A percentile compares a stretch with the other conserved stretches of the same genome.
Evolutionary conservation across 2,113 vertebrate genomes (phyloP).

Genomic region (Pteronura brasiliensis): DNA sequence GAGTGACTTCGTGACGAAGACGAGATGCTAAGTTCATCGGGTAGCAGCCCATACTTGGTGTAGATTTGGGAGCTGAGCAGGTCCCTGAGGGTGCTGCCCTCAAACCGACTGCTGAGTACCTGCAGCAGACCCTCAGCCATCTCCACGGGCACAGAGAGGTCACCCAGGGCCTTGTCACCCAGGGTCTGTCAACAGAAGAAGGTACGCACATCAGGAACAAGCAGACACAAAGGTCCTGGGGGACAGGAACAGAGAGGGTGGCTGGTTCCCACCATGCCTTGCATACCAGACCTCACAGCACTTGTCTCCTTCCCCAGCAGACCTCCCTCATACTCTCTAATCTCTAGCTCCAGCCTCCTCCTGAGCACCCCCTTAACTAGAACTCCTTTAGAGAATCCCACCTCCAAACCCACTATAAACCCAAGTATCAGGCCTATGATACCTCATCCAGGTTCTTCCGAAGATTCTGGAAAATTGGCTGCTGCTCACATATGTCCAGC

Average conservation of each 20-base stretch:
- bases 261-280: background rate
- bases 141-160: conserved; percentile 81
- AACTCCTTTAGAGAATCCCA: background rate
- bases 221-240: background rate
- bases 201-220: background rate
- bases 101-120: conserved; percentile 85
- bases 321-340: background rate
- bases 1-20: conserved; percentile 2
- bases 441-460: conserved; percentile 86
- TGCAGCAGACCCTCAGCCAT: conserved; percentile 87
- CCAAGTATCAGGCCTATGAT: background rate
- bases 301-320: background rate
- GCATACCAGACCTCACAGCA: background rate
- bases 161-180: conserved; percentile 84
- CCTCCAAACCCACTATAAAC: background rate
- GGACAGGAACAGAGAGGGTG: background rate
- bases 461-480: conserved; percentile 84
- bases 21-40: background rate
- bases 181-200: conserved; percentile 62
- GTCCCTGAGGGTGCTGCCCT: conserved; percentile 83
- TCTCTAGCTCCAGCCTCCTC: background rate
- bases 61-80: conserved; percentile 88
- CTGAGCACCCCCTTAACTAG: background rate
- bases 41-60: conserved; percentile 78
- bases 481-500: conserved; percentile 88